Evolutionary conservation across 2,797 vertebrate genomes (phyloP).

Genomic region (Austrolebias charrua): DNA sequence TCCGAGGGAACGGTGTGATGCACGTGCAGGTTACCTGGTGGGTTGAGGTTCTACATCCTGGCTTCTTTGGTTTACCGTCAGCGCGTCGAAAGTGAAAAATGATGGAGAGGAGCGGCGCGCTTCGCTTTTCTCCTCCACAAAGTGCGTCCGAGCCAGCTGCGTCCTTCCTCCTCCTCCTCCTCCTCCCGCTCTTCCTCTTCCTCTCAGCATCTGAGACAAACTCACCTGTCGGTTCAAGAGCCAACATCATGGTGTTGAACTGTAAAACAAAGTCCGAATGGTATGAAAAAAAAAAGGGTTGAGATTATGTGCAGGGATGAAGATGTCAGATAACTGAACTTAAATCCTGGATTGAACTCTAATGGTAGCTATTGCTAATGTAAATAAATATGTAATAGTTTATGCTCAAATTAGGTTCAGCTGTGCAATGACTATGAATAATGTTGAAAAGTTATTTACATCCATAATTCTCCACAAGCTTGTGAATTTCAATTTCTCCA

Average conservation of each 20-base stretch:
- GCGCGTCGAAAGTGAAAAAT: conserved; percentile 54
- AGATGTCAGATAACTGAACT: no score
- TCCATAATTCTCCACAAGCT: not conserved
- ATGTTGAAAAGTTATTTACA: not conserved
- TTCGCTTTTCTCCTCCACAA: conserved; percentile 24
- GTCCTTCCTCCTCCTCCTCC: conserved; percentile 45
- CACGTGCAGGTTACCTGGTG: not conserved
- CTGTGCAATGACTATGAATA: not conserved
- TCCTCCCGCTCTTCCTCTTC: conserved; percentile 42
- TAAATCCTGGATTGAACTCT: no score
- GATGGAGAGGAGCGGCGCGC: conserved; percentile 46
- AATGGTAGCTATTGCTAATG: no score
- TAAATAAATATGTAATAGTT: no score
- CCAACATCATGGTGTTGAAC: not conserved
- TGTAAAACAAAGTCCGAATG: not conserved
- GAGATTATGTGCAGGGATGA: no score
- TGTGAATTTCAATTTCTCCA: not conserved
- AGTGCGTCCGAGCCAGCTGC: conserved; percentile 50
- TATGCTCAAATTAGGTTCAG: not conserved
- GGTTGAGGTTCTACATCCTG: conserved; percentile 65
- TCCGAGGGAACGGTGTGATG: not conserved
- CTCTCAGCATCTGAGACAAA: conserved; percentile 31
- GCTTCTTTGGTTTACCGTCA: conserved; percentile 32
- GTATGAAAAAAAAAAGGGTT: no score
- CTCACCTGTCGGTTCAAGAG: conserved; percentile 24